Evolutionary conservation across 2,113 vertebrate species (phyloP), one percentile per base, ranked within the genome.

Genomic region (Montifringilla adamsi): DNA sequence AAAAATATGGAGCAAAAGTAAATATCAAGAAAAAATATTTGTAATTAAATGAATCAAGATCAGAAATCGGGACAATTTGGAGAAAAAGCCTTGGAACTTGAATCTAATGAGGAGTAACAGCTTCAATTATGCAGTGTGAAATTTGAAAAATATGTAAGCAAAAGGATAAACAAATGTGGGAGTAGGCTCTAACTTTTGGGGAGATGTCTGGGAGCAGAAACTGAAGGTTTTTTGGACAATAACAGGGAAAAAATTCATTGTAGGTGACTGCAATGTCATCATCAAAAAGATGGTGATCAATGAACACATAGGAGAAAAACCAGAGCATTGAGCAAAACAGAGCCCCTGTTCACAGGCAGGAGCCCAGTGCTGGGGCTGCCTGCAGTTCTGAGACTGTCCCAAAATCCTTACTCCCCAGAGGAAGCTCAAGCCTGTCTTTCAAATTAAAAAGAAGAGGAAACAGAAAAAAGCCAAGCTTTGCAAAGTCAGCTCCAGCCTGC

Each of bases 401-500:
- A 79, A 53, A 91, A 83, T 62, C 22, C 52, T 94, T 91, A 56
- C 11, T 79, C 43, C 49, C 44, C 47, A 77, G 78, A 94, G 55
- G 72, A 95, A 90, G 87, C 76, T 93, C 70, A 87, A 89, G 17
- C 17, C 41, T 66, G 43, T 41, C 60, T 81, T 90, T 96, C 84
- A 82, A 80, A 94, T 90, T 82, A 66, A 95, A 94, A 96, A 87
- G 35, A 94, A 21, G 60, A 83, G 22, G 18, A 86, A 96, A 70
- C 13, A 20, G 58, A 83, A 94, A 92, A 90, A 80, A 50, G 13
- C 14, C 46, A 60, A 31, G 44, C 17, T 84, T 94, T 93, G 88
- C 64, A 74, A 88, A 91, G 53, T 74, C 73, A 85, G 81, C 81
- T 96, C 80, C 62, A 50, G 11, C 33, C 26, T 47, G 74, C 62